phyloP scores from a whole-genome alignment of 1,140 invertebrate species.

The Antheraea pernyi region DNA sequence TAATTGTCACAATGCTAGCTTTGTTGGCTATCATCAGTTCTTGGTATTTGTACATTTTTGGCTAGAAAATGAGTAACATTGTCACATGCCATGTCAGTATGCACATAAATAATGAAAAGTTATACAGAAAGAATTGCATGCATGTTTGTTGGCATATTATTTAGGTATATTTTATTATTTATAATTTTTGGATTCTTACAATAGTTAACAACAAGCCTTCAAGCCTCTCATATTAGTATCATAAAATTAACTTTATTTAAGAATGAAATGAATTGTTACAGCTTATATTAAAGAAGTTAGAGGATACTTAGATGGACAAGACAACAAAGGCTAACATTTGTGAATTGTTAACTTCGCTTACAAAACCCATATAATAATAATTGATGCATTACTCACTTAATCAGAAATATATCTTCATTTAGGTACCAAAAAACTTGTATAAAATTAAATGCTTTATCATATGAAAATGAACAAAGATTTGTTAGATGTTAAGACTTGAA shows the following conservation, averaged over 20 bases:
- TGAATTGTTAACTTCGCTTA: too few species aligned
- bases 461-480: neutral
- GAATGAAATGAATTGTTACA: too few species aligned
- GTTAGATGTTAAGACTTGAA: neutral
- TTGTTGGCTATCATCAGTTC: conserved; percentile 40
- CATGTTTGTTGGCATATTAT: neutral
- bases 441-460: neutral
- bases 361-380: too few species aligned
- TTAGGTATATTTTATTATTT: neutral
- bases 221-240: neutral
- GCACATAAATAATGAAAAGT: neutral
- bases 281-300: too few species aligned
- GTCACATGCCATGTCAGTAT: neutral
- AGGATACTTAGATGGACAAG: too few species aligned
- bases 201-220: neutral
- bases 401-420: too few species aligned
- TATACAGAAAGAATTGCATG: neutral
- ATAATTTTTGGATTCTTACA: neutral
- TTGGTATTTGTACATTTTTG: conserved; percentile 51
- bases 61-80: conserved; percentile 45
- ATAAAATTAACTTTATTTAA: neutral
- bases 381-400: too few species aligned
- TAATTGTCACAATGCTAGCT: conserved; percentile 40
- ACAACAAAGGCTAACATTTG: too few species aligned
- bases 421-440: neutral